phyloP scores from a whole-genome alignment of 2,113 vertebrate species.

The Rhodinocichla rosea region DNA sequence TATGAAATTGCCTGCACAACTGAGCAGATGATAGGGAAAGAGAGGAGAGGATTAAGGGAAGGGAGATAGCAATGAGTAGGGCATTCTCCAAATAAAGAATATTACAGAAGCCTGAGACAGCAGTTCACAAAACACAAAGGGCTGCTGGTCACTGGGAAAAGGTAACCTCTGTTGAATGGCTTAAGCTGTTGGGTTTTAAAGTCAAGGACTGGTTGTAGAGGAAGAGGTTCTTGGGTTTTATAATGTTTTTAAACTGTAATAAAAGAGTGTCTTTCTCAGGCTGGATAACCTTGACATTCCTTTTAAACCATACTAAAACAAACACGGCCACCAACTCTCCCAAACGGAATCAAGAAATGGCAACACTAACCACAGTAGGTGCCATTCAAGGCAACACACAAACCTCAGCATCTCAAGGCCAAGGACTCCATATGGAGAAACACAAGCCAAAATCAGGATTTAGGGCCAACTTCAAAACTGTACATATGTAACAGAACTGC shows the following conservation, averaged over 20 bases:
- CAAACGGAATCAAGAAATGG: background rate
- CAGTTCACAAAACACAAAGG: background rate
- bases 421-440: constrained; percentile 37
- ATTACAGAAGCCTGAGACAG: background rate
- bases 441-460: background rate
- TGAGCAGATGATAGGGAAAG: background rate
- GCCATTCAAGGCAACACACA: background rate
- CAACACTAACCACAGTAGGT: background rate
- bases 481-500: constrained; percentile 30
- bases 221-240: background rate
- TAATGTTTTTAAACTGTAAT: background rate
- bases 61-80: background rate
- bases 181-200: background rate
- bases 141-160: background rate
- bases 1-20: background rate
- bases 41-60: background rate
- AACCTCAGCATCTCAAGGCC: background rate
- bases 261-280: background rate
- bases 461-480: constrained; percentile 39
- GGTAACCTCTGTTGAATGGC: background rate
- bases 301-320: background rate
- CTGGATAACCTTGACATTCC: background rate
- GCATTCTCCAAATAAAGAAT: background rate
- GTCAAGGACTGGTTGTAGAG: background rate
- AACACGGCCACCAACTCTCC: background rate